A percentile compares a stretch with the other conserved stretches of the same genome.
Evolutionary conservation across 2,797 vertebrate genomes (phyloP).

Genomic region (Benthosema pterotum): DNA sequence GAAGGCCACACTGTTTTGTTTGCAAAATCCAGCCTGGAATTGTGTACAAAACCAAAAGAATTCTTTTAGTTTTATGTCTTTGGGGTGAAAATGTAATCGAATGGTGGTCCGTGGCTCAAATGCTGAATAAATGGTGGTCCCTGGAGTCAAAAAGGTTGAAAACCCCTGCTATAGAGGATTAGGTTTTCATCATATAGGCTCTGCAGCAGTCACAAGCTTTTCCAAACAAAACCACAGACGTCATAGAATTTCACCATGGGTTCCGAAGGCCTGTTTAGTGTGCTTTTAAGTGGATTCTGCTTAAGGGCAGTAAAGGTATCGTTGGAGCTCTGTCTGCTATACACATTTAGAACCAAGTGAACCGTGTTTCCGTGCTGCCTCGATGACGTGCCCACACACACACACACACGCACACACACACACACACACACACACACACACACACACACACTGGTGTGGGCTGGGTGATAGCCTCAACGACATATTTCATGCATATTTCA

Average conservation of each 20-base stretch:
- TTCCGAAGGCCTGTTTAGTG: neutral
- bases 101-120: too few species aligned
- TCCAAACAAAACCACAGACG: neutral
- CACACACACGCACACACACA: conserved; percentile 22
- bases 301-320: conserved; percentile 12
- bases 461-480: too few species aligned
- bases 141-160: too few species aligned
- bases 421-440: conserved; percentile 13
- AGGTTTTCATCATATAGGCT: conserved; percentile 4
- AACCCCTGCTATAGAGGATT: conserved; percentile 1
- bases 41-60: too few species aligned
- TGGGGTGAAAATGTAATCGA: too few species aligned
- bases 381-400: neutral
- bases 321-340: conserved; percentile 24
- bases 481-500: too few species aligned
- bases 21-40: too few species aligned
- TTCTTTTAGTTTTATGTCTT: too few species aligned
- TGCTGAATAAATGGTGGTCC: too few species aligned
- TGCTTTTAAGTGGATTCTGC: conserved; percentile 14
- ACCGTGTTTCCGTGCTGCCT: conserved; percentile 16
- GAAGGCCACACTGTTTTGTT: too few species aligned
- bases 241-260: neutral
- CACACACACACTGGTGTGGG: too few species aligned
- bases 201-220: conserved; percentile 1
- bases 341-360: conserved; percentile 9